Conservation (phyloP, 1,140 invertebrate genomes). For the Tribolium madens region DNA sequence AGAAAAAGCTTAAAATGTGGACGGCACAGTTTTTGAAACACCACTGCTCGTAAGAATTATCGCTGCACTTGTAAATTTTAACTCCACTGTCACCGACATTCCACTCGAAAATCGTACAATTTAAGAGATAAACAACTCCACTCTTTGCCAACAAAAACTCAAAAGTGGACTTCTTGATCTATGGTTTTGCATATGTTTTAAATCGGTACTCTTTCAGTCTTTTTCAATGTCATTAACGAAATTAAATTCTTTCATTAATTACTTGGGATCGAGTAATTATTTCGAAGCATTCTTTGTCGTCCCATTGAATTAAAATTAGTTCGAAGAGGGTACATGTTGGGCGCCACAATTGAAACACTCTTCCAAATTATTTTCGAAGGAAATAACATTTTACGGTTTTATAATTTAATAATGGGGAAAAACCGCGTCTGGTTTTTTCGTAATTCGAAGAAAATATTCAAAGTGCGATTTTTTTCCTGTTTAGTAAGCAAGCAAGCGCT, state of each 20-base stretch:
- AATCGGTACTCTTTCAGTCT: no score
- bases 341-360: not conserved
- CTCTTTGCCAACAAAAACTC: not conserved
- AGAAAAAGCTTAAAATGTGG: constrained; percentile 42
- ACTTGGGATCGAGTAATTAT: constrained; percentile 21
- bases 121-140: constrained; percentile 17
- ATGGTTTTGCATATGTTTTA: not conserved
- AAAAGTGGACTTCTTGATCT: not conserved
- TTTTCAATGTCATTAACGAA: not conserved
- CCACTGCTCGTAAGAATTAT: constrained; percentile 32
- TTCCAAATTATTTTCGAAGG: not conserved
- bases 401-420: constrained; percentile 1
- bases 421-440: constrained; percentile 1
- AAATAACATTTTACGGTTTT: not conserved
- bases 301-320: constrained; percentile 16
- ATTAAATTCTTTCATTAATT: constrained; percentile 25
- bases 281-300: constrained; percentile 14
- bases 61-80: constrained; percentile 28
- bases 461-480: constrained; percentile 7
- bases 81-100: constrained; percentile 15
- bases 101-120: not conserved
- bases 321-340: not conserved
- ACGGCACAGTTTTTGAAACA: constrained; percentile 24
- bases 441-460: not conserved
- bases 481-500: not conserved